Evolutionary conservation across 2,797 vertebrate species (phyloP), one percentile per base, ranked within the genome.

Genomic region (Psittacula echo): DNA sequence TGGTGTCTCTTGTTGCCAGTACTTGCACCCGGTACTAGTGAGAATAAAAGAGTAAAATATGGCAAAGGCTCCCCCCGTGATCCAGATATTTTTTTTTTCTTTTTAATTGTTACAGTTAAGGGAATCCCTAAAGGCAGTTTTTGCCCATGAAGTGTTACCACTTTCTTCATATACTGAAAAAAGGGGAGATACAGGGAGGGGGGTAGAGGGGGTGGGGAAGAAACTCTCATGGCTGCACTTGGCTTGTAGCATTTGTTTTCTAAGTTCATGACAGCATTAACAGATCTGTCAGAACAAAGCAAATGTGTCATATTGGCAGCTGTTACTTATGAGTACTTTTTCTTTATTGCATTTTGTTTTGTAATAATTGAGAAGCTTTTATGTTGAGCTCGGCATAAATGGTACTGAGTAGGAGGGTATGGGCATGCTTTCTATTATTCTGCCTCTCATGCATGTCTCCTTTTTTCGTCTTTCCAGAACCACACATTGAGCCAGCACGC

Each of bases 401-500:
- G 97, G 97, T 97, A 87, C 95, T 84, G 97, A 96, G 98, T 98
- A 98, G 98, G 98, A 98, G 98, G 98, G 98, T 98, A 97, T 95
- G 98, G 98, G 98, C 98, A 97, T 96, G 98, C 98, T 98, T 99
- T 98, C 99, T 98, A 98, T 99, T 99, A 99, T 99, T 99, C 98
- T 98, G 98, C 99, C 98, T 97, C 98, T 99, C 99, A 99, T 98
- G 98, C 98, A 98, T 98, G 98, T 99, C 99, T 99, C 98, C 97
- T 98, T 98, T 98, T 98, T 98, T 98, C 98, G 98, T 98, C 98
- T 98, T 98, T 98, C 96, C 99, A 99, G 99, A 99, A 99, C 99
- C 99, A 99, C 99, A 99, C 99, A 98, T 99, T 99, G 99, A 99
- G 99, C 99, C 99, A 99, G 99, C 99, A 99, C 98, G 98, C 99